Evolutionary conservation across 2,888 invertebrate species (phyloP).

Genomic region (Caenorhabditis sp.): DNA sequence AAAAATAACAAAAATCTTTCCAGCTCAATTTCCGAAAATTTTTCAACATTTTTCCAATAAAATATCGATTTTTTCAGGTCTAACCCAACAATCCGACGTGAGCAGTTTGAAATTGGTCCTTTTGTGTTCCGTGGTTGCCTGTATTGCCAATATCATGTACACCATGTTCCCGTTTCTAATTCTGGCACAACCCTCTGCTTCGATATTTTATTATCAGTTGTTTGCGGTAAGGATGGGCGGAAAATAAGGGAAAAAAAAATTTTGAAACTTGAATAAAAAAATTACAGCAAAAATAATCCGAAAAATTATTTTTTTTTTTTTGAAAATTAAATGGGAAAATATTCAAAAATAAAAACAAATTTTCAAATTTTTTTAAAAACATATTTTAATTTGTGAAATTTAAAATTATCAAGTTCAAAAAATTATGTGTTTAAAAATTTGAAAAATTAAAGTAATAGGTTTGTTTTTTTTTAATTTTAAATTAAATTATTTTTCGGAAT

Average conservation of each 20-base stretch:
- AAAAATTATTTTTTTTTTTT: not conserved
- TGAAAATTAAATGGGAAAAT: too few species aligned
- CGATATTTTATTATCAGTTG: slow-evolving; percentile 66
- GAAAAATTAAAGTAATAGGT: too few species aligned
- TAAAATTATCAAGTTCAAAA: not conserved
- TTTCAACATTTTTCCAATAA: not conserved
- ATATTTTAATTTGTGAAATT: too few species aligned
- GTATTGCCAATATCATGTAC: slow-evolving; percentile 62
- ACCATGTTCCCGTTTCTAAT: slow-evolving; percentile 69
- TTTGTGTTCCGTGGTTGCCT: slow-evolving; percentile 65
- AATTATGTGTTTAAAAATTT: too few species aligned
- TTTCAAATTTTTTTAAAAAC: not conserved
- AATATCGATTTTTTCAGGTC: slow-evolving; percentile 37
- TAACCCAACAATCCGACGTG: slow-evolving; percentile 61
- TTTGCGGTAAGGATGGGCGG: slow-evolving; percentile 44
- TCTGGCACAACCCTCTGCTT: slow-evolving; percentile 64
- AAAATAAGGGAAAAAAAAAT: not conserved
- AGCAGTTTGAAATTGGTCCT: slow-evolving; percentile 65
- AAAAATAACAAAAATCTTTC: too few species aligned
- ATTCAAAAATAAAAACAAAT: not conserved
- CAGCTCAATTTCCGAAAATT: too few species aligned
- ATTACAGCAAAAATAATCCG: too few species aligned
- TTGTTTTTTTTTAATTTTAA: too few species aligned
- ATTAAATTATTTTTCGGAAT: too few species aligned
- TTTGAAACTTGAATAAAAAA: not conserved